Evolutionary conservation across 2,888 invertebrate genomes (phyloP), one percentile per base, ranked within the genome.

Genomic region (Schrankia costaestrigalis): DNA sequence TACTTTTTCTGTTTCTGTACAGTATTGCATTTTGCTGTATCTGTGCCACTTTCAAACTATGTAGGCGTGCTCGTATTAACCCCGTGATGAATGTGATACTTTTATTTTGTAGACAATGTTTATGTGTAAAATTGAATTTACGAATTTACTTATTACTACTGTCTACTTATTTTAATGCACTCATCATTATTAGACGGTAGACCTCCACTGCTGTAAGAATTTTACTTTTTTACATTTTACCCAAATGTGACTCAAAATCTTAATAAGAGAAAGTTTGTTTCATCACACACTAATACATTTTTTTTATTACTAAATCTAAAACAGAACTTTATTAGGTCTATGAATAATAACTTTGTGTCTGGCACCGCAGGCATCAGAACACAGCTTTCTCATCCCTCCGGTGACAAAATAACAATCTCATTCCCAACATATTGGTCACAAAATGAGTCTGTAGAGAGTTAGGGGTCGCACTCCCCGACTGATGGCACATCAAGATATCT

Each of bases 1-100:
- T 44, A 47, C 44, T 54, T 41, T 50, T 45, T 41, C 11, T 40
- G 31, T 38, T 40, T 12, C 14, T 10, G 21, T 23, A 41, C 35
- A 39, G 39, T 36, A 49, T 54, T 41, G 55, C 54, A 43, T 49
- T 57, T 41, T 45, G 46, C 53, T 53, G 38, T 47, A 35, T 31
- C 39, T 31, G 42, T 37, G 28, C 30, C 35, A 43, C 34, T 57
- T 54, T 37, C 33, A 26, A 47, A 54, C 40, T 45, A 42, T 54
- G 58, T 40, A 34, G 25, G 44, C 53, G 32, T 26, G 23, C 9
- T 19, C 26, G 41, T 33, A 39, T 35, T 54, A 46, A 41, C 39
- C 33, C 19, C 19, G 33, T 43, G 35, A 53, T 40, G 31, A 35
- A 41, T 56, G 24, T 31, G 26, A 9, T 33, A 44, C 31, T 48